Base-by-base conservation (phyloP, 2,888 invertebrate genomes). In the Ophioninae sp. region DNA sequence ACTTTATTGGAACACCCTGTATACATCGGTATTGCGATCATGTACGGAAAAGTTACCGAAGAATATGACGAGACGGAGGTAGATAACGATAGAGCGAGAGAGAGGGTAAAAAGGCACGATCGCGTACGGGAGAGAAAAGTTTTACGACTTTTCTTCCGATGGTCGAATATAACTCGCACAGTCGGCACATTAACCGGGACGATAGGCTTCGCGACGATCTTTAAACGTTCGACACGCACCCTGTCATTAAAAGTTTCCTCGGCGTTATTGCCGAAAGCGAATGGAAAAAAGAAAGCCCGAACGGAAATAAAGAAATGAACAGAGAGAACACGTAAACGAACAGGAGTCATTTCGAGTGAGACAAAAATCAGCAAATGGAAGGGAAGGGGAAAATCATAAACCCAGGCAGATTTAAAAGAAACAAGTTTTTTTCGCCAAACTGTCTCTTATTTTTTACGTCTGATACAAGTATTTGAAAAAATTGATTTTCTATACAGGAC, bases 261-360 rank as follows among this genome's bases (percentile, higher is more conserved):
- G 39, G 62, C 70, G 75, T 79, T 82, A 82, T 79, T 82, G 59
- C 75, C 57, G 59, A 74, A 50, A 44, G 44, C 30, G 39, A 74
- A 64, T 50, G 64, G 39, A 67, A 73, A 72, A 72, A 17, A 37
- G 65, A 44, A 17, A 39, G 64, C 23, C 61, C 20, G 44, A 59
- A 68, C 44, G 41, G 64, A 64, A 57, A 50, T 56, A 62, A 61
- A 41, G 61, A 61, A 10, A 37, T 50, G 41, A 59, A 72, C 20
- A 21, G n/a, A n/a, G n/a, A n/a, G n/a, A n/a, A n/a, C n/a, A n/a
- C n/a, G n/a, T n/a, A 23, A 41, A n/a, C n/a, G 21, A 57, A 59
- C 10, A 23, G 39, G 50, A 6, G 65, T 13, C 37, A 79, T 44
- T 59, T 1, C 8, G 7, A 8, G 59, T 20, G 59, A 17, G 50